phyloP scores from a whole-genome alignment of 2,888 invertebrate species.

The Yponomeuta cagnagella region DNA sequence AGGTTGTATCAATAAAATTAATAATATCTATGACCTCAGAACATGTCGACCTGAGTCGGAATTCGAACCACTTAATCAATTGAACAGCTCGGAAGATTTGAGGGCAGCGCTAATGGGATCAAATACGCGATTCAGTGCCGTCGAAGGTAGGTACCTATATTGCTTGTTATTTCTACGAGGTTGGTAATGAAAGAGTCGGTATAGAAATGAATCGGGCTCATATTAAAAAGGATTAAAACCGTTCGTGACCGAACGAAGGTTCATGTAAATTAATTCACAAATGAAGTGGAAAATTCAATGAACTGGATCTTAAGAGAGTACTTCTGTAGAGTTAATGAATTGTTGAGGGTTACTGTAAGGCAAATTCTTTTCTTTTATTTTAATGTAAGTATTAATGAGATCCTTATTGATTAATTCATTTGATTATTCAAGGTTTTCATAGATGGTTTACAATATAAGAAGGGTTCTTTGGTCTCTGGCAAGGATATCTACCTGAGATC shows the following conservation, averaged over 20 bases:
- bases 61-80: background rate
- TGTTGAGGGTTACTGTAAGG: background rate
- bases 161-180: background rate
- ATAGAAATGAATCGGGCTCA: background rate
- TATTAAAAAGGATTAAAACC: slow-evolving; percentile 20
- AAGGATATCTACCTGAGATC: background rate
- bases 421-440: background rate
- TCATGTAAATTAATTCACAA: slow-evolving; percentile 41
- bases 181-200: background rate
- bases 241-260: slow-evolving; percentile 49
- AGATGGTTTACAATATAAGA: background rate
- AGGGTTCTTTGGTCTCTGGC: background rate
- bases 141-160: background rate
- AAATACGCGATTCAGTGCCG: slow-evolving; percentile 19
- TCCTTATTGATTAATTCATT: background rate
- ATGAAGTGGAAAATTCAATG: slow-evolving; percentile 35
- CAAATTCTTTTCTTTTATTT: background rate
- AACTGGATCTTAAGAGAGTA: slow-evolving; percentile 22
- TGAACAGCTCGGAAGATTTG: background rate
- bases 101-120: slow-evolving; percentile 16
- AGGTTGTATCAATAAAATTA: background rate
- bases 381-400: background rate
- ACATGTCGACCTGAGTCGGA: background rate
- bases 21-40: background rate
- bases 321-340: background rate